Conservation (phyloP, 35 echinoderm and acorn worm species). For the Strongylocentrotus purpuratus region DNA sequence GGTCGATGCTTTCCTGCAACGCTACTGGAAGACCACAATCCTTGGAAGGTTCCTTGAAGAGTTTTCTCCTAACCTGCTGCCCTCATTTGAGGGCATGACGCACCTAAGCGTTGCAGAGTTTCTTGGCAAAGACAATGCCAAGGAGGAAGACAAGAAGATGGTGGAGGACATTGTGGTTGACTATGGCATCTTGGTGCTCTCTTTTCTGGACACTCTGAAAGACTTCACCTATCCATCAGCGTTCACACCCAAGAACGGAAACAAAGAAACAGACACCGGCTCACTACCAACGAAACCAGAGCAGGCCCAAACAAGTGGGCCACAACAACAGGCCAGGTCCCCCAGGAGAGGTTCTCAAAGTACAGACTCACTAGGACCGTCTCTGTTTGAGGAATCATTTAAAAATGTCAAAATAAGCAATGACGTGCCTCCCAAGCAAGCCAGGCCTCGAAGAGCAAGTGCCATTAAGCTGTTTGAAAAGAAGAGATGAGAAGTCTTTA, state of each 20-base stretch:
- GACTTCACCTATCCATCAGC: constrained; percentile 15
- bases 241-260: background rate
- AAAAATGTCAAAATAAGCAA: constrained; percentile 7
- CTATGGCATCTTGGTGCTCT: constrained; percentile 28
- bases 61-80: background rate
- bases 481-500: background rate
- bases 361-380: background rate
- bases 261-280: background rate
- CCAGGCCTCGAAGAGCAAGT: constrained; percentile 18
- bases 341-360: background rate
- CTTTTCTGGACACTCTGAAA: background rate
- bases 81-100: background rate
- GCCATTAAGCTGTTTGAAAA: constrained; percentile 22
- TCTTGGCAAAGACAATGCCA: background rate
- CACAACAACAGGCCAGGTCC: background rate
- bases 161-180: constrained; percentile 35
- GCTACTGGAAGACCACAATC: constrained; percentile 20
- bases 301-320: background rate
- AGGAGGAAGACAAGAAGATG: background rate
- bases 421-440: background rate
- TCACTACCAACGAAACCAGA: background rate
- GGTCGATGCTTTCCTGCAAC: constrained; percentile 24
- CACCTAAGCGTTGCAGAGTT: constrained; percentile 1
- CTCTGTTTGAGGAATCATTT: background rate
- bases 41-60: constrained; percentile 37